These are phyloP conservation scores for Tauraco erythrolophus DNA, from an alignment of 2,113 vertebrate genomes.

Conservation along the genomic window DNA sequence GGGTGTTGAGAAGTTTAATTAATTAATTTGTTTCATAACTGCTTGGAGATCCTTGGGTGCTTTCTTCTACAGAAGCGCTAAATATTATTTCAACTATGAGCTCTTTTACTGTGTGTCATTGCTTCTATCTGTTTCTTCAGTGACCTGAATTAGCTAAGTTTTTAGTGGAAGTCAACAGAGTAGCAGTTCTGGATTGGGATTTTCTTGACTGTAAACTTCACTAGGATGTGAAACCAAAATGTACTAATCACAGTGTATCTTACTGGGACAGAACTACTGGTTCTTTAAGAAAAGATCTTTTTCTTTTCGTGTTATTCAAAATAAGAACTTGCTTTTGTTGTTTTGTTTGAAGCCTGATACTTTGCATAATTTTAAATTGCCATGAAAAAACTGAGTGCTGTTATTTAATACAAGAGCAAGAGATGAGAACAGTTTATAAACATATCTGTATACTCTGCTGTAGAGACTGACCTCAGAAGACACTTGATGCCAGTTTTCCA, in stretches of 20 bases:
- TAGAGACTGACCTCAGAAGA: neutral
- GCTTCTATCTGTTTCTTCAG: neutral
- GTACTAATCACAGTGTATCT: neutral
- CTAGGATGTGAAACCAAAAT: neutral
- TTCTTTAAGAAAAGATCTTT: neutral
- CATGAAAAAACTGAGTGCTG: neutral
- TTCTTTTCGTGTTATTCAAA: neutral
- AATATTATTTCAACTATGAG: neutral
- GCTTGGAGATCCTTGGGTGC: neutral
- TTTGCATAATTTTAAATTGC: neutral
- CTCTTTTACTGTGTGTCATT: neutral
- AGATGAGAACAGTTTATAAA: neutral
- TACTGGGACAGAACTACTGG: neutral
- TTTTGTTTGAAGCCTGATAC: neutral
- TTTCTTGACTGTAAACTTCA: neutral
- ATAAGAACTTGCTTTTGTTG: neutral
- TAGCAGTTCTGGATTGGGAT: neutral
- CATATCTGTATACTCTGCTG: neutral
- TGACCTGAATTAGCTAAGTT: neutral
- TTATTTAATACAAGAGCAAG: neutral
- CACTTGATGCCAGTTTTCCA: neutral
- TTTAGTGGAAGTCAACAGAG: neutral
- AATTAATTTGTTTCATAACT: constrained; percentile 37
- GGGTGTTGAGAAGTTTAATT: constrained; percentile 52
- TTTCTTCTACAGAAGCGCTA: neutral